A percentile compares a stretch with the other conserved stretches of the same genome.
Evolutionary conservation across 2,888 invertebrate genomes (phyloP).

Genomic region (Erpobdella octoculata): DNA sequence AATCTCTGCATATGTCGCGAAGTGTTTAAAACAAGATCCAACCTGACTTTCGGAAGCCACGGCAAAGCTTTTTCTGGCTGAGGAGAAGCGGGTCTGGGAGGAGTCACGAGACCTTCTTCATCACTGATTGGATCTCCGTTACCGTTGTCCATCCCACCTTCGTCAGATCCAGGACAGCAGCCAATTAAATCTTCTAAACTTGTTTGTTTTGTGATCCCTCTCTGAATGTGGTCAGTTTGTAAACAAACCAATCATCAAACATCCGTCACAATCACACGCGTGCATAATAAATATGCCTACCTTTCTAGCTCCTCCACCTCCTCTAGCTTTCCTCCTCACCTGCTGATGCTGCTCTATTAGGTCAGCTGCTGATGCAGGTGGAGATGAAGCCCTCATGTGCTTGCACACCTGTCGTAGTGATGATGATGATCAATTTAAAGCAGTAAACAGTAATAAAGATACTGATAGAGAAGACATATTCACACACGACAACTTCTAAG

Average conservation of each 20-base stretch:
- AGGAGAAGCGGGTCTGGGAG: slow-evolving; percentile 60
- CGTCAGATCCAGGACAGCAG: slow-evolving; percentile 37
- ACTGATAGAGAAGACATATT: background rate
- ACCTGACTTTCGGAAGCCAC: slow-evolving; percentile 84
- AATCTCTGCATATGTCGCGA: background rate
- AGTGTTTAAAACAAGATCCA: background rate
- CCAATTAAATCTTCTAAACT: slow-evolving; percentile 77
- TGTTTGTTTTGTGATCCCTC: slow-evolving; percentile 70
- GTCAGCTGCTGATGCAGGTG: slow-evolving; percentile 84
- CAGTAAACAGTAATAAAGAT: background rate
- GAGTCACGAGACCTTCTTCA: slow-evolving; percentile 54
- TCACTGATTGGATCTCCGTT: slow-evolving; percentile 69
- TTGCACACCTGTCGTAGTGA: slow-evolving; percentile 61
- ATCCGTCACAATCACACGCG: too few species aligned
- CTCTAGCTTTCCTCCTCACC: slow-evolving; percentile 41
- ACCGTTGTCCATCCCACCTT: background rate
- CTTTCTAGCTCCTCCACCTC: slow-evolving; percentile 47
- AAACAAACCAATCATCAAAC: background rate
- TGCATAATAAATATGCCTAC: too few species aligned
- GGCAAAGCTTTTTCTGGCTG: slow-evolving; percentile 63
- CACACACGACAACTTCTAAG: too few species aligned
- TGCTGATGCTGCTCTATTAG: slow-evolving; percentile 50
- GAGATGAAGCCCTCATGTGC: slow-evolving; percentile 86
- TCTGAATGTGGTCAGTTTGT: background rate
- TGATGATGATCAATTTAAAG: background rate